Conservation (phyloP, 2,888 invertebrate species). For the Melipona beecheii region DNA sequence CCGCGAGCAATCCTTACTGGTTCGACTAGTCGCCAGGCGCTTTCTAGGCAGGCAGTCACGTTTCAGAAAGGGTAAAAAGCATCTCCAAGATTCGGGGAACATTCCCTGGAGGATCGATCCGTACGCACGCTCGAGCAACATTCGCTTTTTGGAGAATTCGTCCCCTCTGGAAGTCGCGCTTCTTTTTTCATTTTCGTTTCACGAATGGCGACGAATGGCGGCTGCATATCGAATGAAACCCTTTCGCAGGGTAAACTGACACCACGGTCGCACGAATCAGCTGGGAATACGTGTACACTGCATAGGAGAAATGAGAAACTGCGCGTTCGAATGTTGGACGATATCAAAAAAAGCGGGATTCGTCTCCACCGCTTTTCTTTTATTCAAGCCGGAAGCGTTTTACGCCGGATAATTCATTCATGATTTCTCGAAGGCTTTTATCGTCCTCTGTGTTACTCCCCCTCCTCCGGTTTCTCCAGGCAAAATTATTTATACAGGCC, state of each 20-base stretch:
- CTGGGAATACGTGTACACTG: conserved; percentile 16
- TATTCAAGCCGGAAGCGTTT: neutral
- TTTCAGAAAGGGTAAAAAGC: conserved; percentile 9
- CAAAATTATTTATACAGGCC: no score
- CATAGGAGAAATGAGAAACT: neutral
- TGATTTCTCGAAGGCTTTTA: neutral
- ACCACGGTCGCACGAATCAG: conserved; percentile 12
- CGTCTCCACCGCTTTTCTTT: neutral
- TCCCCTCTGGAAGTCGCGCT: neutral
- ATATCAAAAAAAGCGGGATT: neutral
- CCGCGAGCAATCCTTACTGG: neutral
- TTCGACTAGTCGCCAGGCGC: neutral
- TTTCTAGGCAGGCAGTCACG: neutral
- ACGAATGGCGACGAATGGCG: neutral
- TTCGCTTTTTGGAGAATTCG: conserved; percentile 6
- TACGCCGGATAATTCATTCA: conserved; percentile 16
- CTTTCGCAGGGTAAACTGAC: conserved; percentile 32
- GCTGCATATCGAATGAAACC: conserved; percentile 41
- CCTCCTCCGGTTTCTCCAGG: neutral
- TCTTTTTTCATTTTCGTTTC: neutral
- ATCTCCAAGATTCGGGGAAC: conserved; percentile 16
- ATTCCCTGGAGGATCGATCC: conserved; percentile 29
- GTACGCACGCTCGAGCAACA: neutral
- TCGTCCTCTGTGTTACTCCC: neutral
- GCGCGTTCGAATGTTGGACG: conserved; percentile 8